Percentiles rank a stretch among this genome's conserved stretches.
phyloP scores from a whole-genome alignment of 2,888 invertebrate species.

The Petrophora chlorosata region DNA sequence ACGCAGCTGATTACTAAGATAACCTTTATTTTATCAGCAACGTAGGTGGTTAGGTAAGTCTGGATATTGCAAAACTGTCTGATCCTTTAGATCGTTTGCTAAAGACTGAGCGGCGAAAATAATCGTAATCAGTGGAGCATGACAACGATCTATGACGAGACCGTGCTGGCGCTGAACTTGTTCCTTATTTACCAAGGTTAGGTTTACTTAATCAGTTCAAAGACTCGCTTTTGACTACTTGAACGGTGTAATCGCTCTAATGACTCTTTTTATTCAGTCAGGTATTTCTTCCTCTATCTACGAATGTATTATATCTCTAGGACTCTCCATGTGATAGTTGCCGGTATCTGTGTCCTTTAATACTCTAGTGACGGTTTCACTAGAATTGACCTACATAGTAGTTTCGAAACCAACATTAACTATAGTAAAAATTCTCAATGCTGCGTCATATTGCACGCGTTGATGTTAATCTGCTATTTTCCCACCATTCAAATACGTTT shows the following conservation, averaged over 20 bases:
- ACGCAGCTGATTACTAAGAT: constrained; percentile 29
- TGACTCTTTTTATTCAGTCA: too few species aligned
- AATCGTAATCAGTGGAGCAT: constrained; percentile 50
- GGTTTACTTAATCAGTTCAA: constrained; percentile 10
- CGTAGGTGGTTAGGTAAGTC: constrained; percentile 19
- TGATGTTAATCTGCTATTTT: constrained; percentile 33
- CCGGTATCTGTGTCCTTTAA: constrained; percentile 28
- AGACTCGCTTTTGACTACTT: too few species aligned
- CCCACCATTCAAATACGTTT: constrained; percentile 34
- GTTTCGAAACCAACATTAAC: constrained; percentile 32
- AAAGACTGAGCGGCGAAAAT: constrained; percentile 53
- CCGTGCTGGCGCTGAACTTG: constrained; percentile 42
- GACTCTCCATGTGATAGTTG: constrained; percentile 4
- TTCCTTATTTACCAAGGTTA: constrained; percentile 32
- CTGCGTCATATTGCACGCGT: constrained; percentile 35
- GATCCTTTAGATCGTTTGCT: constrained; percentile 46
- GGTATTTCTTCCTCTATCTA: too few species aligned
- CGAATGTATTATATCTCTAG: too few species aligned
- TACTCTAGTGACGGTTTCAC: constrained; percentile 19
- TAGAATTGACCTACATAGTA: constrained; percentile 32
- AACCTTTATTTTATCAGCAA: constrained; percentile 41
- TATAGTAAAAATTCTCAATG: constrained; percentile 36
- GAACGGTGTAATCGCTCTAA: too few species aligned
- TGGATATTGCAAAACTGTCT: constrained; percentile 35
- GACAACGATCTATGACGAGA: constrained; percentile 49